Percentiles rank a stretch among this genome's conserved stretches.
Conservation (phyloP, 64 coral and sea anemone genomes). For the Acropora yongei region DNA sequence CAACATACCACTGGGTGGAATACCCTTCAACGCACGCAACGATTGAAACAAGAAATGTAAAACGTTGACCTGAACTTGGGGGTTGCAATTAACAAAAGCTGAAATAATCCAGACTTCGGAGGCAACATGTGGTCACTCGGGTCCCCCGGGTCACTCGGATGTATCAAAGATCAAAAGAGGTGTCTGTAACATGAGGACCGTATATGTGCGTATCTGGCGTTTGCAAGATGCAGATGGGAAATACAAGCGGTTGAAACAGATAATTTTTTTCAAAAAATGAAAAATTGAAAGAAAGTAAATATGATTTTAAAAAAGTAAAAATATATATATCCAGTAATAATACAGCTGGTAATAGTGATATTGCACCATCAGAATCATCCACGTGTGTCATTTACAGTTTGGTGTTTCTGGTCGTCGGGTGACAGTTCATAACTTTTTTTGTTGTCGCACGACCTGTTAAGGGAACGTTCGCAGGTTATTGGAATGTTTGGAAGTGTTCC, state of each 20-base stretch:
- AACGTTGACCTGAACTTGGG: neutral
- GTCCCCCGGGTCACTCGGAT: neutral
- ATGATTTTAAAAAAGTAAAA: neutral
- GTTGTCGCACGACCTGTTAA: too few relatives aligned
- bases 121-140: conserved; percentile 4
- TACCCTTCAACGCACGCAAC: neutral
- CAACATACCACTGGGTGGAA: neutral
- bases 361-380: neutral
- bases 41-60: neutral
- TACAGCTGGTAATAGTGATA: neutral
- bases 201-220: neutral
- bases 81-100: conserved; percentile 1
- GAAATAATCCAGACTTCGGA: neutral
- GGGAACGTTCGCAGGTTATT: too few relatives aligned
- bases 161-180: neutral
- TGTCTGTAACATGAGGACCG: conserved; percentile 11
- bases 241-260: neutral
- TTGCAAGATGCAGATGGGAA: neutral
- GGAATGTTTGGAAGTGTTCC: too few relatives aligned
- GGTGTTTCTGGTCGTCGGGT: neutral
- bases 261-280: too few relatives aligned
- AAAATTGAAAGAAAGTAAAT: neutral
- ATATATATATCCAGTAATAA: neutral
- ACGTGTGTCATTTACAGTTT: neutral
- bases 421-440: neutral